These are phyloP conservation scores for Agapetus fuscipes DNA, from an alignment of 2,888 invertebrate species.

Conservation along the genomic window DNA sequence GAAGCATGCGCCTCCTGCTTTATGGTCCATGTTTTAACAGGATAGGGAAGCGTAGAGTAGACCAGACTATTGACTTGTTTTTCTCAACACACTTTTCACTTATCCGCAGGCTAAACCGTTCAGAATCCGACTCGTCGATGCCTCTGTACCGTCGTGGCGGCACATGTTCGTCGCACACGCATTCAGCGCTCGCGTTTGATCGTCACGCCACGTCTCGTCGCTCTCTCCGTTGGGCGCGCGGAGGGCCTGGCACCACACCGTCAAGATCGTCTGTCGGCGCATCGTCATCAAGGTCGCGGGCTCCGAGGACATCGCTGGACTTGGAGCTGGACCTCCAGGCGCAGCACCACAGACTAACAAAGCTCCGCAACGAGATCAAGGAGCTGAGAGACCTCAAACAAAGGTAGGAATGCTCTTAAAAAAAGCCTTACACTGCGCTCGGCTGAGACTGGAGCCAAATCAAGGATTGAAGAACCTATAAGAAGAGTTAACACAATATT, in stretches of 20 bases:
- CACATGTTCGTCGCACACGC: conserved; percentile 25
- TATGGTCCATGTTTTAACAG: too few relatives aligned
- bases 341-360: conserved; percentile 75
- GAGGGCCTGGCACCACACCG: conserved; percentile 23
- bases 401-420: conserved; percentile 29
- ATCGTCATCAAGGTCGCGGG: conserved; percentile 47
- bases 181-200: conserved; percentile 61
- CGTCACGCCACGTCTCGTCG: conserved; percentile 82
- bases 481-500: too few relatives aligned
- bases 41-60: too few relatives aligned
- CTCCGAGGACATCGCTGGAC: conserved; percentile 80
- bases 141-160: conserved; percentile 63
- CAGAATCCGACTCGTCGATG: conserved; percentile 96
- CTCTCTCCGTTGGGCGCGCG: conserved; percentile 69
- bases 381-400: conserved; percentile 74
- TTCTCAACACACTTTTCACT: too few relatives aligned
- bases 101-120: conserved; percentile 85
- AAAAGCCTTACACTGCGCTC: too few relatives aligned
- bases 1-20: too few relatives aligned
- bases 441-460: too few relatives aligned
- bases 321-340: conserved; percentile 87
- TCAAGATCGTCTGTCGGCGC: too few relatives aligned
- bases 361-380: conserved; percentile 74
- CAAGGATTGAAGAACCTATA: too few relatives aligned
- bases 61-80: too few relatives aligned